Evolutionary conservation across 2,888 invertebrate species (phyloP).

Genomic region (Chloromyia formosa): DNA sequence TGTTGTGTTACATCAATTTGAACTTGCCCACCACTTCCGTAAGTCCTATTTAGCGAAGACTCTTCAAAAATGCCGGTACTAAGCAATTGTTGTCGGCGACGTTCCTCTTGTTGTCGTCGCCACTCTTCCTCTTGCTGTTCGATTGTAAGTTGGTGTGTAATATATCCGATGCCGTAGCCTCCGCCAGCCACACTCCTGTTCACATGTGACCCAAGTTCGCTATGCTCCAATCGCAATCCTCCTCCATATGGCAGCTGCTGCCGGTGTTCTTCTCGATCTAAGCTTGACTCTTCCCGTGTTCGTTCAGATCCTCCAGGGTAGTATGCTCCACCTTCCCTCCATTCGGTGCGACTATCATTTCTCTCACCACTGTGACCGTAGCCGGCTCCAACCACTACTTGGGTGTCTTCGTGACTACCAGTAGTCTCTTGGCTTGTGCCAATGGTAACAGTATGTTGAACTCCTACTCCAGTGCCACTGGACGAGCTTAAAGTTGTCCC

Average conservation of each 20-base stretch:
- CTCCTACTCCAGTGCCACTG: not conserved
- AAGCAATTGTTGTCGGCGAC: constrained; percentile 34
- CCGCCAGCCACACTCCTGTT: constrained; percentile 13
- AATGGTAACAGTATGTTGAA: constrained; percentile 1
- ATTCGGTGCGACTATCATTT: not conserved
- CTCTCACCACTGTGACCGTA: not conserved
- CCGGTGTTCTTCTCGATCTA: constrained; percentile 16
- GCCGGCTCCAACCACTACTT: not conserved
- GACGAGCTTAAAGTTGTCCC: constrained; percentile 5
- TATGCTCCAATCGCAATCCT: constrained; percentile 20
- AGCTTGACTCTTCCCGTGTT: not conserved
- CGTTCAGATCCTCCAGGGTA: not conserved
- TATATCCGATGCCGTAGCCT: constrained; percentile 20
- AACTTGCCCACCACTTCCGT: not conserved
- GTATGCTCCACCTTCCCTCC: not conserved
- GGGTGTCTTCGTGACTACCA: not conserved
- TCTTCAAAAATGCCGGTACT: constrained; percentile 28
- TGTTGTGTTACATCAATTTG: constrained; percentile 10
- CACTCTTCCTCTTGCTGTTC: constrained; percentile 38
- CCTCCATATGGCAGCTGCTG: constrained; percentile 16
- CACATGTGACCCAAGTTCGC: constrained; percentile 33
- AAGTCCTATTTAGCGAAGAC: constrained; percentile 18
- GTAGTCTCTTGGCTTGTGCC: not conserved
- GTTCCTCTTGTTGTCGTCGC: constrained; percentile 40
- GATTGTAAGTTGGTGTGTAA: constrained; percentile 33